Evolutionary conservation across 1,140 invertebrate genomes (phyloP), one percentile per base, ranked within the genome.

Genomic region (Magallana angulata): DNA sequence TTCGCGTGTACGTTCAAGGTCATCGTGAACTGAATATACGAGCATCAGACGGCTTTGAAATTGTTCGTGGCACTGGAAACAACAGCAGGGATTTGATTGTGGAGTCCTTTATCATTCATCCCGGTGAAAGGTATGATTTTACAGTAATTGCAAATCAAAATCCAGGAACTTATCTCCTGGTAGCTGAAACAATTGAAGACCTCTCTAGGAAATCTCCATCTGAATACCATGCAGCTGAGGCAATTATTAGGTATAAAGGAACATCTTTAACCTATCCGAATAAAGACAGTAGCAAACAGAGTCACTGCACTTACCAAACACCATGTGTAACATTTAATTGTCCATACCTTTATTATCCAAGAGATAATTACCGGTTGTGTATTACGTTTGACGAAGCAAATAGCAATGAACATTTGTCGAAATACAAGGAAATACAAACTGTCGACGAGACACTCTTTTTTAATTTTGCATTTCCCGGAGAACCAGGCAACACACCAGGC

Each of bases 101-200:
- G 0, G 88, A 93, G 56, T 91, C 90, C 9, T 85, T 94, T n/a
- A 90, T 93, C 18, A 88, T 93, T 1, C 90, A 91, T 83, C 92
- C 93, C 0, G 98, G 98, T 0, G 98, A 98, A 93, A 95, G 98
- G 84, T 98, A 97, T 92, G 98, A 98, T 92, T 97, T 98, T 91
- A 95, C 98, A 8, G 95, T 97, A 58, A 96, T 97, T 56, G 96
- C 97, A 91, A 96, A 96, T 87, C 57, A 59, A 80, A 58, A 30
- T 16, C 24, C 57, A 36, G 30, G 16, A 7, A 48, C 11, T 0
- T 86, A 86, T 30, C 56, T 86, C 2, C 36, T 86, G 16, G 71
- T 86, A 8, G 85, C 85, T 9, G 85, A 90, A 30, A 91, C 89
- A 12, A 82, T 93, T 24, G 92, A 92, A 84, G 87, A 84, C 7